Evolutionary conservation across 1,140 invertebrate genomes (phyloP), one percentile per base, ranked within the genome.

Genomic region (Telenomus remus): DNA sequence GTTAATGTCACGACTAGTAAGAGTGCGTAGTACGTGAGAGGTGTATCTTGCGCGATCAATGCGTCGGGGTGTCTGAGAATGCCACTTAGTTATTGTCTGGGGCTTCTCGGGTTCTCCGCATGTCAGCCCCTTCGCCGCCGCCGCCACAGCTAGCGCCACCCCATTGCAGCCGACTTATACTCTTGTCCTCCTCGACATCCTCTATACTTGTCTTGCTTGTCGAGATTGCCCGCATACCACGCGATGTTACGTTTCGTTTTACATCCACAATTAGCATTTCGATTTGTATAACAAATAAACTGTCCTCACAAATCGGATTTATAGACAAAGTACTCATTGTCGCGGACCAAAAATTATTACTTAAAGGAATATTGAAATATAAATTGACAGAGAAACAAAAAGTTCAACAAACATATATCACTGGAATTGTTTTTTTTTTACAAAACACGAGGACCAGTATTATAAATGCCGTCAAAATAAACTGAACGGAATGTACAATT

Each of bases 51-150:
- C 63, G 56, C 80, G 80, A 81, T 81, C 80, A 72, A 81, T 80
- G 79, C 72, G 61, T 70, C 59, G 70, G 64, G 59, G 79, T 72
- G 83, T 84, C 83, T 84, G 83, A 83, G 80, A 81, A 83, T 79
- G 79, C 81, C 81, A 81, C 83, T 84, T 83, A 80, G 79, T 83
- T 80, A 83, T 83, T 84, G 81, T 84, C 83, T 81, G 81, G 66
- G 47, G 65, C 27, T 80, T 72, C 74, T 78, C 56, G 51, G 61
- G 59, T 57, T 78, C 79, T 79, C 74, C 76, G 59, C 57, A 66
- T 75, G 54, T 65, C 71, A 54, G 63, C 61, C 75, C 64, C 65
- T 80, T 77, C 68, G 59, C 55, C 72, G 47, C 55, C 72, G 47
- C 57, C 61, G 12, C 48, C 56, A 27, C 19, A 27, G 35, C 49